Conservation (phyloP, 2,888 invertebrate genomes). For the Cyclophora albipunctata region DNA sequence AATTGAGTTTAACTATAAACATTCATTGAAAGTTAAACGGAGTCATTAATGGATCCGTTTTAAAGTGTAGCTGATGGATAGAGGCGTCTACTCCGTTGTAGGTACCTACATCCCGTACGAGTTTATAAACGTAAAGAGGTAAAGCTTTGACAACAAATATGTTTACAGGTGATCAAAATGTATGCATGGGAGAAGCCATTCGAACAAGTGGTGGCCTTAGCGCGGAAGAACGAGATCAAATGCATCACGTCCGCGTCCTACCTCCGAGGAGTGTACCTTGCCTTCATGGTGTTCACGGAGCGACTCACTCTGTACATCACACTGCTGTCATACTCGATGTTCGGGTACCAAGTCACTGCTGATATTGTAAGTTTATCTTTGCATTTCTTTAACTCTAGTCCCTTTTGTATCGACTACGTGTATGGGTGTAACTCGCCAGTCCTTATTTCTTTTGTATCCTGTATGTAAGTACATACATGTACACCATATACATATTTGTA, state of each 20-base stretch:
- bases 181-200: slow-evolving; percentile 97
- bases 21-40: too few species aligned
- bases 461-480: too few species aligned
- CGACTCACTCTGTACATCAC: slow-evolving; percentile 89
- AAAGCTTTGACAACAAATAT: not conserved
- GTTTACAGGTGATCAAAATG: slow-evolving; percentile 92
- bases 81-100: too few species aligned
- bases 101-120: too few species aligned
- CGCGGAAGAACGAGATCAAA: slow-evolving; percentile 81
- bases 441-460: too few species aligned
- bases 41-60: too few species aligned
- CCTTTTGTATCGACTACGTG: not conserved
- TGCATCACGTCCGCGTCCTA: slow-evolving; percentile 79
- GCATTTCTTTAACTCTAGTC: too few species aligned
- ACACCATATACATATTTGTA: too few species aligned
- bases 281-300: slow-evolving; percentile 88
- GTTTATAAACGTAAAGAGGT: too few species aligned
- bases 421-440: not conserved
- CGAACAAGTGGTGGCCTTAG: slow-evolving; percentile 84
- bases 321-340: slow-evolving; percentile 83
- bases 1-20: too few species aligned
- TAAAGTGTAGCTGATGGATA: too few species aligned
- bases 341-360: slow-evolving; percentile 76
- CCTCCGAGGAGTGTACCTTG: slow-evolving; percentile 79
- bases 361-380: slow-evolving; percentile 63